Evolutionary conservation across 2,113 vertebrate genomes (phyloP).

Genomic region (Agapornis roseicollis): DNA sequence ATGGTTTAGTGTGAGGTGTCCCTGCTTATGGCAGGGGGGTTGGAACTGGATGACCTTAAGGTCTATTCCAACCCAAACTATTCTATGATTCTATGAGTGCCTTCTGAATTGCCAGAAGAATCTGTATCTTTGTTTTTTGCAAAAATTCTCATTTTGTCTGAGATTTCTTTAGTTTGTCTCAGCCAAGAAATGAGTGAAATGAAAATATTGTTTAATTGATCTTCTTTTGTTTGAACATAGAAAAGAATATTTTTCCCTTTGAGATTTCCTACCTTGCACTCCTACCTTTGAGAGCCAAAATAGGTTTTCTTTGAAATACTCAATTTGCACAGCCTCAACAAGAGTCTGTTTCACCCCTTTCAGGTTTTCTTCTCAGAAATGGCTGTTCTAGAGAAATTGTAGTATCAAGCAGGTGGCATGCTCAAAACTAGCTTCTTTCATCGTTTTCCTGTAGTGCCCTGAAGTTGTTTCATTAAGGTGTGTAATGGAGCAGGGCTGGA

Average conservation of each 20-base stretch:
- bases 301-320: background rate
- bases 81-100: too few relatives aligned
- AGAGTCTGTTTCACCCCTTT: background rate
- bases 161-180: background rate
- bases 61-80: too few relatives aligned
- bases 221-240: background rate
- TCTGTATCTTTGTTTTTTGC: background rate
- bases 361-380: background rate
- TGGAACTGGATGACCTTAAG: too few relatives aligned
- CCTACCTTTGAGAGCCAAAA: background rate
- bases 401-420: background rate
- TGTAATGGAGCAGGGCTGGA: background rate
- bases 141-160: background rate
- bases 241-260: background rate
- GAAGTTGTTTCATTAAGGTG: background rate
- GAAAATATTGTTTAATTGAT: background rate
- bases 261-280: background rate
- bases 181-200: background rate
- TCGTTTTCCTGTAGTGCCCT: background rate
- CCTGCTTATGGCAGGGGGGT: too few relatives aligned
- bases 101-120: background rate
- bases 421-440: background rate
- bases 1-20: too few relatives aligned
- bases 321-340: background rate
- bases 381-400: background rate